Conservation (phyloP, 2,888 invertebrate genomes). For the Timema cristinae region DNA sequence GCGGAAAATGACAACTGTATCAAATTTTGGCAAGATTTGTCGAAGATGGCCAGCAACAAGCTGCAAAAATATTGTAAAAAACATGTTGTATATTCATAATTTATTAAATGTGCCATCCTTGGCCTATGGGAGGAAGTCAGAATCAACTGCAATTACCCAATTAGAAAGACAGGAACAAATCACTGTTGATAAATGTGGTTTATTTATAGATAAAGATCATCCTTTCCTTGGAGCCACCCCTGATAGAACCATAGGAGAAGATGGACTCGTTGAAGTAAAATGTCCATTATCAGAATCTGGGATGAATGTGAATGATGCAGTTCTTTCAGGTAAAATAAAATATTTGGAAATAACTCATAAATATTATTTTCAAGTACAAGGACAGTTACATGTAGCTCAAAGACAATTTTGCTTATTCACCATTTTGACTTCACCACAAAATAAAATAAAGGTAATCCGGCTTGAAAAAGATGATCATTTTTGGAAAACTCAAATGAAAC, state of each 20-base stretch:
- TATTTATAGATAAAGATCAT: conserved; percentile 34
- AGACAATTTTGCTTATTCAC: conserved; percentile 9
- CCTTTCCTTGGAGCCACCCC: conserved; percentile 33
- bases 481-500: conserved; percentile 2
- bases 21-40: neutral
- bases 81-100: neutral
- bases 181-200: conserved; percentile 32
- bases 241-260: conserved; percentile 32
- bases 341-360: neutral
- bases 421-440: neutral
- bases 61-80: neutral
- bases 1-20: neutral
- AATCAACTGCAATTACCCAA: conserved; percentile 27
- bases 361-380: conserved; percentile 21
- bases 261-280: conserved; percentile 34
- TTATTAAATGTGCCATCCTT: conserved; percentile 19
- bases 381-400: conserved; percentile 20
- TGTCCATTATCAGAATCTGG: conserved; percentile 31
- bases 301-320: conserved; percentile 21
- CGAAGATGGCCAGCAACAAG: neutral
- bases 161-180: conserved; percentile 26
- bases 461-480: conserved; percentile 10
- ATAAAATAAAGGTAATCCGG: neutral
- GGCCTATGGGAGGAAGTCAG: conserved; percentile 30
- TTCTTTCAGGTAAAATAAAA: conserved; percentile 15